Conservation (phyloP, 2,888 invertebrate species). For the Lordiphosa fenestrarum region DNA sequence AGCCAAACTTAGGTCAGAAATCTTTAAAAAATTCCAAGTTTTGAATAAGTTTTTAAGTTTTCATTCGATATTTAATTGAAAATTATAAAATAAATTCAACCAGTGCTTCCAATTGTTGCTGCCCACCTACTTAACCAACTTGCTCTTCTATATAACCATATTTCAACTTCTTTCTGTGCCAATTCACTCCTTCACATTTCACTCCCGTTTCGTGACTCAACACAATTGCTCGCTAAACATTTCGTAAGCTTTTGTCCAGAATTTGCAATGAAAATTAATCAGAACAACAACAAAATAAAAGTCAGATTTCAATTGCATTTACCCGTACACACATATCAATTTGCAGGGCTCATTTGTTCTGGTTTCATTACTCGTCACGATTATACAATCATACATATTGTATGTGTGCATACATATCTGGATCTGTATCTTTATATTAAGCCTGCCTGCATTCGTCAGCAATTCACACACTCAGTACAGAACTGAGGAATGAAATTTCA, state of each 20-base stretch:
- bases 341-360: constrained; percentile 27
- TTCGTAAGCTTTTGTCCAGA: constrained; percentile 18
- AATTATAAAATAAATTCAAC: not conserved
- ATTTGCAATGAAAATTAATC: constrained; percentile 13
- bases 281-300: constrained; percentile 6
- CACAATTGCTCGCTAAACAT: constrained; percentile 14
- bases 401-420: constrained; percentile 12
- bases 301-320: constrained; percentile 11
- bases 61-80: not conserved
- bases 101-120: not conserved
- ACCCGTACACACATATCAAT: constrained; percentile 26
- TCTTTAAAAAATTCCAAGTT: too few relatives aligned
- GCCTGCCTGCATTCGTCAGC: constrained; percentile 64
- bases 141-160: too few relatives aligned
- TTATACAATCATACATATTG: constrained; percentile 59
- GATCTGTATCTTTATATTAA: constrained; percentile 30
- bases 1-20: too few relatives aligned
- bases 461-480: constrained; percentile 39
- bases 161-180: too few relatives aligned
- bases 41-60: too few relatives aligned
- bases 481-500: constrained; percentile 53
- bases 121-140: too few relatives aligned
- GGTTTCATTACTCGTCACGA: constrained; percentile 44
- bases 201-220: not conserved
- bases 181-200: too few relatives aligned